These are phyloP conservation scores for Nemopilema nomurai DNA, from an alignment of 30 jellyfish, hydroid and myxozoan genomes.

Conservation along the genomic window DNA sequence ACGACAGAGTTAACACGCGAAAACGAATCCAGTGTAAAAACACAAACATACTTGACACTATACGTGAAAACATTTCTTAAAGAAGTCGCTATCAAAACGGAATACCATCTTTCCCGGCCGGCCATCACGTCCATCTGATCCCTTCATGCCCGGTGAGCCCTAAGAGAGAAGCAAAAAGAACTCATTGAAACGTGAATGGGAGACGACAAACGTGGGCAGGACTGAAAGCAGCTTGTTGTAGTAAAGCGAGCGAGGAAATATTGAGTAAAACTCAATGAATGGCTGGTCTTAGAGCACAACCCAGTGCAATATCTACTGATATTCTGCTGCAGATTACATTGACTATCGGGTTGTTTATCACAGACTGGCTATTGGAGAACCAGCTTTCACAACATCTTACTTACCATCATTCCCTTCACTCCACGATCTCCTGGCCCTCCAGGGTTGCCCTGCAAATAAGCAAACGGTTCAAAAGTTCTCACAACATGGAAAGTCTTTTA, in stretches of 20 bases:
- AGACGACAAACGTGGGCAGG: too few species aligned
- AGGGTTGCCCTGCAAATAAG: slow-evolving; percentile 19
- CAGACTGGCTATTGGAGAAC: too few species aligned
- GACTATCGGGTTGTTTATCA: too few species aligned
- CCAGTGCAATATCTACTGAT: too few species aligned
- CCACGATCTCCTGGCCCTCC: slow-evolving; percentile 62
- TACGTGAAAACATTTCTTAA: not conserved
- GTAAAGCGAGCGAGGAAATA: too few species aligned
- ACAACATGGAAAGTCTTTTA: not conserved
- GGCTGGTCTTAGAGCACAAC: too few species aligned
- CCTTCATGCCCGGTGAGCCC: slow-evolving; percentile 61
- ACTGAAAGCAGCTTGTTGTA: too few species aligned
- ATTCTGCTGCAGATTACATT: too few species aligned
- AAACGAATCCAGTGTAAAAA: too few species aligned
- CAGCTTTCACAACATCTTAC: not conserved
- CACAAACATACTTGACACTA: too few species aligned
- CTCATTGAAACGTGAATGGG: not conserved
- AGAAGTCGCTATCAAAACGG: not conserved
- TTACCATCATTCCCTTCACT: slow-evolving; percentile 34
- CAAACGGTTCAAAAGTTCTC: not conserved
- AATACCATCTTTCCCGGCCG: slow-evolving; percentile 59
- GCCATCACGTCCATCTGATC: slow-evolving; percentile 63
- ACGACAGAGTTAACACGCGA: too few species aligned
- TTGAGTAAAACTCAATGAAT: too few species aligned
- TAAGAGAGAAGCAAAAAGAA: not conserved